Evolutionary conservation across 37 sponge, comb jelly and placozoan genomes (phyloP), one percentile per base, ranked within the genome.

Genomic region (Corticium candelabrum): DNA sequence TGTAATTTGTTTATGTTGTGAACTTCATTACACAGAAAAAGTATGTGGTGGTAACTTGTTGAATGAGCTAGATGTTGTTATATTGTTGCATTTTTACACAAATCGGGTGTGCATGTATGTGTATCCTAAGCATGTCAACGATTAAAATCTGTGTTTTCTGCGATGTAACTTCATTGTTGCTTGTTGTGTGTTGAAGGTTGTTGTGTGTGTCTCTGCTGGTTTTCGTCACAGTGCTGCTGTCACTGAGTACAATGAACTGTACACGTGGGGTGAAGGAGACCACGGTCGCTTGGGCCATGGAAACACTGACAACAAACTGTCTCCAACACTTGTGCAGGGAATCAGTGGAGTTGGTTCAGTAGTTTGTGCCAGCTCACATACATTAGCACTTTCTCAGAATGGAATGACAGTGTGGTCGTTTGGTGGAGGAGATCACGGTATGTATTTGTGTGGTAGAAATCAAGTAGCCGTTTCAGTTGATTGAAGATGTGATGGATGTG

Each of bases 191-290:
- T 41, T 56, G 78, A 67, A 81, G 78, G 86, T 85, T 38, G 76
- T 87, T 27, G 74, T 74, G 74, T 57, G 56, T n/a, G 86, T 95
- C 35, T 81, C 92, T 31, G 92, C 87, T 80, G 96, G 96, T 29
- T 82, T 82, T 67, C 5, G 89, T 68, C 96, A 95, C 76, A 95
- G 90, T 76, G 96, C 96, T 74, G 92, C 89, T 39, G 86, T 91
- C 32, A 84, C 91, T 40, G 37, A 76, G 34, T 87, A 82, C 35
- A 87, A 88, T 68, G 89, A 87, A 36, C 86, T 95, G 34, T 95
- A 86, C 79, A 95, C 96, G 35, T 95, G 96, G 96, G 96, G 96
- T 39, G 89, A 89, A 34, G 96, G 96, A 0, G 91, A 91, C 35
- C 41, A 85, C 37, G 96, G 96, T 4, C 85, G 89, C 78, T 78